These are phyloP conservation scores for Sminthurinus signatus DNA, from an alignment of 1,140 invertebrate genomes.

Conservation along the genomic window DNA sequence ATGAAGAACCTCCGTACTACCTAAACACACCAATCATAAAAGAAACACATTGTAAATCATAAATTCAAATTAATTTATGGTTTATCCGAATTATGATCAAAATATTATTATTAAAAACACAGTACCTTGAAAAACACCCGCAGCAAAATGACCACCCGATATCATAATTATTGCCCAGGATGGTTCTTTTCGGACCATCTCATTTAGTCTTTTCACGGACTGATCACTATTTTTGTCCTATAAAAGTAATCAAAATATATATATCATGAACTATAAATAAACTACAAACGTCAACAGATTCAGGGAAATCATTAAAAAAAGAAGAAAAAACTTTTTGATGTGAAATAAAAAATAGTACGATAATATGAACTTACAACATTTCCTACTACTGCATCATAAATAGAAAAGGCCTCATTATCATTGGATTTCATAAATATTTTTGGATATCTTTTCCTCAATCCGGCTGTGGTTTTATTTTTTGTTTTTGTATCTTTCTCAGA, in stretches of 20 bases:
- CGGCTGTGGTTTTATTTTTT: background rate
- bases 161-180: slow-evolving; percentile 71
- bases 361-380: too few relatives aligned
- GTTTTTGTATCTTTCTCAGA: background rate
- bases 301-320: too few relatives aligned
- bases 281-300: too few relatives aligned
- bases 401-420: background rate
- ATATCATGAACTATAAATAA: too few relatives aligned
- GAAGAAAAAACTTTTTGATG: too few relatives aligned
- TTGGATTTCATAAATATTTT: background rate
- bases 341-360: too few relatives aligned
- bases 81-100: background rate
- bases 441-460: background rate
- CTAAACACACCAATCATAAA: slow-evolving; percentile 42
- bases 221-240: too few relatives aligned
- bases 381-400: background rate
- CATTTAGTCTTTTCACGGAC: too few relatives aligned
- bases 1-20: slow-evolving; percentile 57
- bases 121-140: slow-evolving; percentile 65
- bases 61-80: slow-evolving; percentile 1
- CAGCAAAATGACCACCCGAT: slow-evolving; percentile 80
- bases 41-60: slow-evolving; percentile 21
- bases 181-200: too few relatives aligned
- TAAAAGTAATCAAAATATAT: too few relatives aligned
- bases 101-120: background rate